These are phyloP conservation scores for Mionectes olivaceus DNA, from an alignment of 2,797 vertebrate species.

Conservation along the genomic window DNA sequence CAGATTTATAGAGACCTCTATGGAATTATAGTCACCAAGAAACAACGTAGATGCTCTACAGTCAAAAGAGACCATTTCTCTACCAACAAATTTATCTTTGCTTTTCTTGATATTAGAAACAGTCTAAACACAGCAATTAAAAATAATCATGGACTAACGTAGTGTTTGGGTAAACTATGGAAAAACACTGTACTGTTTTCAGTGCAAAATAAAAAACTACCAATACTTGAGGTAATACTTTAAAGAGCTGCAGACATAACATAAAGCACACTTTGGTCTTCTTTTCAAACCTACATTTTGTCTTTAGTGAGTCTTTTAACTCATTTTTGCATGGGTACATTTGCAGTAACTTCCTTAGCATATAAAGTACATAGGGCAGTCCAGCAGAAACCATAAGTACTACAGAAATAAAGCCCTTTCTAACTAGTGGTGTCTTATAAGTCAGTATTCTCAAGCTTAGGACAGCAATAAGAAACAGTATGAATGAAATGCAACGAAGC, in stretches of 20 bases:
- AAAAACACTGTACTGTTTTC: neutral
- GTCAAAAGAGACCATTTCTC: neutral
- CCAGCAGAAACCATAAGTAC: neutral
- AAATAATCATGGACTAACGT: neutral
- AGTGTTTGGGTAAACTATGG: neutral
- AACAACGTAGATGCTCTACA: neutral
- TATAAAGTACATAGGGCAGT: neutral
- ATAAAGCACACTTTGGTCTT: neutral
- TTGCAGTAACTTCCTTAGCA: neutral
- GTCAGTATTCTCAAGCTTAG: neutral
- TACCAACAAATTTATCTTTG: neutral
- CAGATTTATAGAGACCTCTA: neutral
- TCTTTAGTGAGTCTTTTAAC: neutral
- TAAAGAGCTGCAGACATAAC: neutral
- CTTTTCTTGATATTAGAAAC: neutral
- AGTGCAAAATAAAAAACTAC: neutral
- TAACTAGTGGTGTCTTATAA: neutral
- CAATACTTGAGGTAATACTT: neutral
- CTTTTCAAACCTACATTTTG: neutral
- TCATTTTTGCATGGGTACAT: neutral
- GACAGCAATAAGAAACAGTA: neutral
- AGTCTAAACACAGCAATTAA: neutral
- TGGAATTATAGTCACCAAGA: neutral
- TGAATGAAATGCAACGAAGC: neutral
- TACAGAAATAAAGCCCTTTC: neutral